These are phyloP conservation scores for Anoura caudifer DNA, from an alignment of 2,113 vertebrate species.

Conservation along the genomic window DNA sequence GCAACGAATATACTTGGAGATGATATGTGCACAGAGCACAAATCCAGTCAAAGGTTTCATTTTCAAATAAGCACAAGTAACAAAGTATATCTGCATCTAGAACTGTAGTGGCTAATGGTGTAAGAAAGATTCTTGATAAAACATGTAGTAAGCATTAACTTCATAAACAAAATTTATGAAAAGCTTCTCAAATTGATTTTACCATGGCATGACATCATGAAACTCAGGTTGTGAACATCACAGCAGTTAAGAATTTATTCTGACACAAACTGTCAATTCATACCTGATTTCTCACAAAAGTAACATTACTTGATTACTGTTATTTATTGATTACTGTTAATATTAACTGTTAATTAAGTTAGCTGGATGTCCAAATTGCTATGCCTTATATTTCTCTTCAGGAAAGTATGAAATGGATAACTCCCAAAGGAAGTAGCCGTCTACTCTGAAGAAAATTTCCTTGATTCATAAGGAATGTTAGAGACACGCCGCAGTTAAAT, in stretches of 20 bases:
- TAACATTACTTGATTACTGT: not conserved
- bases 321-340: too few species aligned
- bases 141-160: not conserved
- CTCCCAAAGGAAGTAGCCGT: not conserved
- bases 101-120: not conserved
- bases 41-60: not conserved
- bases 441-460: conserved; percentile 24
- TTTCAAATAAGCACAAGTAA: not conserved
- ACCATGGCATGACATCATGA: not conserved
- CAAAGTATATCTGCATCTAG: not conserved
- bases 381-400: not conserved
- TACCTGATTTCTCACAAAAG: not conserved
- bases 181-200: conserved; percentile 5
- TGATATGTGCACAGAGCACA: not conserved
- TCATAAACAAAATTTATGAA: not conserved
- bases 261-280: not conserved
- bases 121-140: not conserved
- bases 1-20: not conserved
- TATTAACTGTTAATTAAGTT: not conserved
- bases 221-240: not conserved
- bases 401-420: not conserved
- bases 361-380: not conserved
- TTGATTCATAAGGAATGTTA: not conserved
- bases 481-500: not conserved
- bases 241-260: not conserved